These are phyloP conservation scores for Brachyhypopomus occidentalis DNA, from an alignment of 2,113 vertebrate species.

Conservation along the genomic window DNA sequence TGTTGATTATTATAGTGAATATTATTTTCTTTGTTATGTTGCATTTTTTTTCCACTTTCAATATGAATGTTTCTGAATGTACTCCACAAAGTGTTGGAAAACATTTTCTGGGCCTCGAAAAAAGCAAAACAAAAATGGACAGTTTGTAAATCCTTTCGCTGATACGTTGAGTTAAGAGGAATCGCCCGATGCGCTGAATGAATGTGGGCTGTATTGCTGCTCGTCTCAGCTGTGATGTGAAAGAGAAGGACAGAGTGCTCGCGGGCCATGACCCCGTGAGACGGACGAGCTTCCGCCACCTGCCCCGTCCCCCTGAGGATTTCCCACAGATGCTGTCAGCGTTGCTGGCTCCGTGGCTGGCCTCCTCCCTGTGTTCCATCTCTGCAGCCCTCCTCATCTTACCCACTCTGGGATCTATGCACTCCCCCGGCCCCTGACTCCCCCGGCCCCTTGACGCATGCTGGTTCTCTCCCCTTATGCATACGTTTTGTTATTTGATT, in stretches of 20 bases:
- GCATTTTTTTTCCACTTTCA: slow-evolving; percentile 65
- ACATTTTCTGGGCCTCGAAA: slow-evolving; percentile 61
- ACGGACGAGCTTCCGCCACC: slow-evolving; percentile 19
- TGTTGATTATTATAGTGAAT: slow-evolving; percentile 83
- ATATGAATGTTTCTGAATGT: slow-evolving; percentile 79
- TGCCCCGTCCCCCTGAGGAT: background rate
- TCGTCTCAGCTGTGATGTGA: slow-evolving; percentile 73
- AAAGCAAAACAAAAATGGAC: slow-evolving; percentile 28
- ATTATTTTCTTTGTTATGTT: slow-evolving; percentile 54
- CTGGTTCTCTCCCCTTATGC: slow-evolving; percentile 71
- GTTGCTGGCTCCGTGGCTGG: background rate
- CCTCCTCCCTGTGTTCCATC: slow-evolving; percentile 48
- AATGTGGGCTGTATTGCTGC: slow-evolving; percentile 72
- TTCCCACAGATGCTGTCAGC: background rate
- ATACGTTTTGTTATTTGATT: slow-evolving; percentile 63
- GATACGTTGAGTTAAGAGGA: slow-evolving; percentile 65
- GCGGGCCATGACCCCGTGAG: slow-evolving; percentile 4
- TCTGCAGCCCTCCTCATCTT: slow-evolving; percentile 74
- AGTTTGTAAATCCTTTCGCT: slow-evolving; percentile 62
- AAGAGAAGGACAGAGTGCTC: slow-evolving; percentile 46
- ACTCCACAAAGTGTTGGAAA: slow-evolving; percentile 69
- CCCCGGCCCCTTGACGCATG: slow-evolving; percentile 40
- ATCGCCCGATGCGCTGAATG: slow-evolving; percentile 71
- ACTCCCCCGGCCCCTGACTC: slow-evolving; percentile 65
- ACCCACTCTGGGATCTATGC: slow-evolving; percentile 79